These are phyloP conservation scores for Holacanthus passer DNA, from an alignment of 2,113 vertebrate genomes.

Conservation along the genomic window DNA sequence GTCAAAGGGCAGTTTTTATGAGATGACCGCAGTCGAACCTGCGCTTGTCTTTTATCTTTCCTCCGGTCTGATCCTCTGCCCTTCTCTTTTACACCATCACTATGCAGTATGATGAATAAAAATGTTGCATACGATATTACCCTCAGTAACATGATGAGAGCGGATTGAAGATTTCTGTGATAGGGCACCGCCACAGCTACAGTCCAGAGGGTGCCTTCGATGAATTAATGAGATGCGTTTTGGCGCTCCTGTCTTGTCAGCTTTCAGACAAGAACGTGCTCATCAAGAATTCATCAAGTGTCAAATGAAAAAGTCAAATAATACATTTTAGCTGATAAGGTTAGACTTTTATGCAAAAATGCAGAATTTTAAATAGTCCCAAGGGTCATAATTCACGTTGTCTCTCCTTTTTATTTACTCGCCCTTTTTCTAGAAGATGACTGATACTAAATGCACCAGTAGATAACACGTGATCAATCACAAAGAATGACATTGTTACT, in stretches of 20 bases:
- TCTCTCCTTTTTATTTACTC: slow-evolving; percentile 22
- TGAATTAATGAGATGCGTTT: slow-evolving; percentile 32
- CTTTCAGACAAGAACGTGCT: slow-evolving; percentile 32
- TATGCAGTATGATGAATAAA: slow-evolving; percentile 22
- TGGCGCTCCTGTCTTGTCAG: slow-evolving; percentile 15
- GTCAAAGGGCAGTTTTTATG: slow-evolving; percentile 40
- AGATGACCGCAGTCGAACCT: slow-evolving; percentile 31
- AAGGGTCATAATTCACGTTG: slow-evolving; percentile 24
- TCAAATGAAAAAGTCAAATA: slow-evolving; percentile 23
- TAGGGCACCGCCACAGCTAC: slow-evolving; percentile 17
- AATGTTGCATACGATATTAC: slow-evolving; percentile 21
- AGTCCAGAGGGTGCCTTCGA: slow-evolving; percentile 14
- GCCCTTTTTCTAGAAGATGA: no score
- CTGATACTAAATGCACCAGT: no score
- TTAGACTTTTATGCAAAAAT: background rate
- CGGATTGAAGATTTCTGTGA: slow-evolving; percentile 30
- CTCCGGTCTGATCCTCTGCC: background rate
- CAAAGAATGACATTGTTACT: background rate
- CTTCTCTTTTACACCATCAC: slow-evolving; percentile 1
- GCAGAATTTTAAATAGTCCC: slow-evolving; percentile 14
- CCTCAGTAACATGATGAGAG: slow-evolving; percentile 23
- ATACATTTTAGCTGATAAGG: slow-evolving; percentile 10
- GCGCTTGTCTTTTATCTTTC: slow-evolving; percentile 25
- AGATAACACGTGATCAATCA: background rate
- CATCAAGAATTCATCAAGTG: slow-evolving; percentile 39